Evolutionary conservation across 2,797 vertebrate species (phyloP).

Genomic region (Gorsachius magnificus): DNA sequence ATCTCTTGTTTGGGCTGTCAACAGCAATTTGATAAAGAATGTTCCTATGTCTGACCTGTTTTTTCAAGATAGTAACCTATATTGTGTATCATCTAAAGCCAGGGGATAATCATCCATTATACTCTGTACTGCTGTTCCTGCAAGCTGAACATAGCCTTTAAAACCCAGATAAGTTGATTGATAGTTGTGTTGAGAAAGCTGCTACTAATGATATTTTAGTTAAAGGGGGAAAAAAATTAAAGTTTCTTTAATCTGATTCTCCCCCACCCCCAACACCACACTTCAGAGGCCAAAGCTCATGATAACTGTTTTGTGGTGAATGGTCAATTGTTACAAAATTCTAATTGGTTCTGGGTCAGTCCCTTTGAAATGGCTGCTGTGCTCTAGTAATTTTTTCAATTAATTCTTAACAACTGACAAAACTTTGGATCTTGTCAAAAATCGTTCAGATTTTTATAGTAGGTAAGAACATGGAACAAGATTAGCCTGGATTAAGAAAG

Average conservation of each 20-base stretch:
- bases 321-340: constrained; percentile 83
- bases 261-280: constrained; percentile 71
- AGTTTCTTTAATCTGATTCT: constrained; percentile 72
- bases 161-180: constrained; percentile 59
- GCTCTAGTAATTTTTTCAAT: constrained; percentile 85
- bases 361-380: constrained; percentile 76
- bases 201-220: constrained; percentile 63
- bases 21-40: constrained; percentile 80
- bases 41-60: constrained; percentile 77
- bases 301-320: constrained; percentile 77
- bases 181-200: constrained; percentile 58
- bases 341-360: constrained; percentile 88
- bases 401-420: constrained; percentile 85
- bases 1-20: constrained; percentile 82
- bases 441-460: constrained; percentile 74
- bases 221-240: constrained; percentile 44
- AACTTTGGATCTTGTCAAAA: constrained; percentile 82
- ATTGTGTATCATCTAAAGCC: constrained; percentile 71
- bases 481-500: constrained; percentile 34
- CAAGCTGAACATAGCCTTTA: constrained; percentile 59
- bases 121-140: constrained; percentile 26
- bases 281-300: constrained; percentile 77
- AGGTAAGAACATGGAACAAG: constrained; percentile 59
- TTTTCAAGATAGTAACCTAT: constrained; percentile 78
- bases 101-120: constrained; percentile 61